Percentiles rank a stretch among this genome's conserved stretches.
Conservation (phyloP, 2,113 vertebrate species). For the Semnornis frantzii region DNA sequence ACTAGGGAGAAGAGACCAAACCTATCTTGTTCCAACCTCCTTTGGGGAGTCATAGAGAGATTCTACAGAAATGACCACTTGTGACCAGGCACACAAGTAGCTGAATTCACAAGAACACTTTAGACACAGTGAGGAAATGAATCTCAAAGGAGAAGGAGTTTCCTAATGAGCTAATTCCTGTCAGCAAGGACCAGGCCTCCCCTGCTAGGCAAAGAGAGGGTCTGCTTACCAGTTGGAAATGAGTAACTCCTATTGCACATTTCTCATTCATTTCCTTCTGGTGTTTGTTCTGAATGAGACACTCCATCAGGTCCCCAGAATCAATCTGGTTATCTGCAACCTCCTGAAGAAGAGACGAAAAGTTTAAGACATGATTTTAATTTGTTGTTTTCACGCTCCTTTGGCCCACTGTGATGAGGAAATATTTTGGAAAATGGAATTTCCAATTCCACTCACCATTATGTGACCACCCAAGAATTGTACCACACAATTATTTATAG, state of each 20-base stretch:
- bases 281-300: conserved; percentile 96
- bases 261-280: conserved; percentile 99
- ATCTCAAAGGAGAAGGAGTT: neutral
- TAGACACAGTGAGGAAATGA: neutral
- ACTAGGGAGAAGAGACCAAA: too few species aligned
- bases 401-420: neutral
- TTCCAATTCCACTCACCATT: neutral
- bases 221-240: conserved; percentile 93
- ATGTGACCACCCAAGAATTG: rapidly evolving
- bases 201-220: neutral
- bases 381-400: neutral
- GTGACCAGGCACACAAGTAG: neutral
- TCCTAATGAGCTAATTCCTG: neutral
- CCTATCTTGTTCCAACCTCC: too few species aligned
- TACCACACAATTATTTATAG: neutral
- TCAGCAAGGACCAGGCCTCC: neutral
- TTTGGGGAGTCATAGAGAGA: too few species aligned
- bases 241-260: conserved; percentile 93
- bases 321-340: conserved; percentile 96
- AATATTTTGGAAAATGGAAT: neutral
- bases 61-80: neutral
- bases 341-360: conserved; percentile 77
- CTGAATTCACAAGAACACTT: neutral
- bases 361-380: neutral
- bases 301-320: conserved; percentile 97